These are phyloP conservation scores for Electrona antarctica DNA, from an alignment of 2,113 vertebrate species.

Conservation along the genomic window DNA sequence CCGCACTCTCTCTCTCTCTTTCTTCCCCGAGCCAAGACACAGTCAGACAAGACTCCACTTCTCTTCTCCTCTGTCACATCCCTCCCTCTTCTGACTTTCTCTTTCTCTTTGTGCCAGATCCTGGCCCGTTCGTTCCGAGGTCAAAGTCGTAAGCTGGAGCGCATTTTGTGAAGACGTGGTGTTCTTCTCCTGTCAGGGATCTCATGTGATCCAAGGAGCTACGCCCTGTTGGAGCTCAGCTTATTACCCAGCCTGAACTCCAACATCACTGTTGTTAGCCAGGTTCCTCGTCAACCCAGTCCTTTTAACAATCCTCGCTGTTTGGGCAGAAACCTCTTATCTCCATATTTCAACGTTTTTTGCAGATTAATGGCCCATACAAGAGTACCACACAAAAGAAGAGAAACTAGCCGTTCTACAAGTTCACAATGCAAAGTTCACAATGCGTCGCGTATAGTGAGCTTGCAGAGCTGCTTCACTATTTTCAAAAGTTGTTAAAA, in stretches of 20 bases:
- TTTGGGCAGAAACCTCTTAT: too few relatives aligned
- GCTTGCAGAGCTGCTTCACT: too few relatives aligned
- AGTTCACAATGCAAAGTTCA: too few relatives aligned
- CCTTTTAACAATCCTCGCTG: too few relatives aligned
- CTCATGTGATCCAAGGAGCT: slow-evolving; percentile 38
- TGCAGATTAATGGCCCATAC: too few relatives aligned
- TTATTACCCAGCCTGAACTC: slow-evolving; percentile 6
- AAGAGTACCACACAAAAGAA: too few relatives aligned
- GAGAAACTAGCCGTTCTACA: too few relatives aligned
- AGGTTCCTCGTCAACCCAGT: slow-evolving; percentile 15
- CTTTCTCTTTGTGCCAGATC: slow-evolving; percentile 20
- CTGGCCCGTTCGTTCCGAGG: slow-evolving; percentile 25
- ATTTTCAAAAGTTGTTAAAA: too few relatives aligned
- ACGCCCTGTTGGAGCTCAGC: slow-evolving; percentile 35
- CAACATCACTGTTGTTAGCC: slow-evolving; percentile 35
- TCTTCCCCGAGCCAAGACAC: slow-evolving; percentile 51
- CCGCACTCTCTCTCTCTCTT: background rate
- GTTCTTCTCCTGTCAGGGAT: slow-evolving; percentile 30
- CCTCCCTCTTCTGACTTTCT: background rate
- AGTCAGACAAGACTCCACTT: slow-evolving; percentile 54
- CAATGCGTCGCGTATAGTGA: too few relatives aligned
- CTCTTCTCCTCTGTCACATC: slow-evolving; percentile 54
- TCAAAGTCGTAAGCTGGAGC: slow-evolving; percentile 6
- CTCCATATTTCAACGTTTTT: too few relatives aligned
- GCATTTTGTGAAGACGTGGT: slow-evolving; percentile 37